phyloP scores from a whole-genome alignment of 2,113 vertebrate species.

The Petaurus breviceps region DNA sequence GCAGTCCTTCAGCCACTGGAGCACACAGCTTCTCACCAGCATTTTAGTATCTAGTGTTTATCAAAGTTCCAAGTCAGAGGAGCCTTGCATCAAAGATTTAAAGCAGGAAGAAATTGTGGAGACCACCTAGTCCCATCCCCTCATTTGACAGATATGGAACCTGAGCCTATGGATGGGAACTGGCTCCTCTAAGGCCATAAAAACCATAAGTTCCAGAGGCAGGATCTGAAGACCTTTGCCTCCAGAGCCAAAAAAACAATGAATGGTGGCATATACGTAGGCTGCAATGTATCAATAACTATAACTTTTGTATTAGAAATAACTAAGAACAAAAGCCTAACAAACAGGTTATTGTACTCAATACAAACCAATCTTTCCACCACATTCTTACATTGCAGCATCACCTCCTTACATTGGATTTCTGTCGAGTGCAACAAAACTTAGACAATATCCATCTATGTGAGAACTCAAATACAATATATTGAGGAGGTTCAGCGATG shows the following conservation, averaged over 20 bases:
- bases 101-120: background rate
- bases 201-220: background rate
- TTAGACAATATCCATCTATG: constrained; percentile 98
- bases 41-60: background rate
- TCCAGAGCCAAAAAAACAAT: background rate
- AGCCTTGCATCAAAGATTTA: background rate
- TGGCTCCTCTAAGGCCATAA: background rate
- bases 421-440: constrained; percentile 96
- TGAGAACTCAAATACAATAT: constrained; percentile 83
- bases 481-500: constrained; percentile 79
- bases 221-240: background rate
- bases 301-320: background rate
- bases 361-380: constrained; percentile 95
- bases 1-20: background rate
- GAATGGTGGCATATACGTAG: background rate
- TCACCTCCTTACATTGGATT: constrained; percentile 96
- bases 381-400: constrained; percentile 93
- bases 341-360: constrained; percentile 80
- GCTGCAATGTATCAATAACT: background rate
- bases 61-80: background rate
- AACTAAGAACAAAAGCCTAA: too few relatives aligned
- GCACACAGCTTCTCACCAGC: background rate
- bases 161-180: background rate
- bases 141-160: too few relatives aligned
- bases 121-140: background rate